Conservation (phyloP, 2,888 invertebrate species). For the Diplolepis rosae region DNA sequence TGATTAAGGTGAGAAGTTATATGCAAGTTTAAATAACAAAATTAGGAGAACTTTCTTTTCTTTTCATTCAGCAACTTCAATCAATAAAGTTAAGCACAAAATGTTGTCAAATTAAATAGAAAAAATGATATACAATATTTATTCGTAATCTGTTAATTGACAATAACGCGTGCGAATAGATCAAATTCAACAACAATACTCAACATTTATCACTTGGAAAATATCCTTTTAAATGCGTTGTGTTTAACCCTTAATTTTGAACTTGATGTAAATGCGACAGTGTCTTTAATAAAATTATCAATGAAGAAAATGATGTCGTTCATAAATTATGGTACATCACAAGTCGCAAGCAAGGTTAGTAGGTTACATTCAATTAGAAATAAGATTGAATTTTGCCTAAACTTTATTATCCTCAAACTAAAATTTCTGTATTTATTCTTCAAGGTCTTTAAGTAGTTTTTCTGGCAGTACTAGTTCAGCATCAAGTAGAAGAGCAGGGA, state of each 20-base stretch:
- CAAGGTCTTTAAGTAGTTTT: background rate
- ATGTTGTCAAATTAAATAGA: background rate
- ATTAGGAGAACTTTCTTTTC: background rate
- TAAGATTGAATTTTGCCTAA: too few species aligned
- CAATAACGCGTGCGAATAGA: too few species aligned
- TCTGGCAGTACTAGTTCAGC: background rate
- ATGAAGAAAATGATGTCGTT: background rate
- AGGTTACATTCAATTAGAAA: background rate
- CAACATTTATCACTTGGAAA: too few species aligned
- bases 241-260: too few species aligned
- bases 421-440: background rate
- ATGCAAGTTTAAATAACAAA: too few species aligned
- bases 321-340: background rate
- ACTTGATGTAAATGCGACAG: background rate
- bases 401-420: background rate
- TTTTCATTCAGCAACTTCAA: background rate
- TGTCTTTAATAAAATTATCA: background rate
- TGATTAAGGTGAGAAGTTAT: too few species aligned
- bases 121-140: too few species aligned
- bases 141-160: too few species aligned
- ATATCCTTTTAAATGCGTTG: too few species aligned
- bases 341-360: slow-evolving; percentile 6
- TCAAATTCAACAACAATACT: too few species aligned
- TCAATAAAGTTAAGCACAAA: background rate
- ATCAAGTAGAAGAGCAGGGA: background rate